Evolutionary conservation across 2,113 vertebrate genomes (phyloP), one percentile per base, ranked within the genome.

Genomic region (Syrrhaptes paradoxus): DNA sequence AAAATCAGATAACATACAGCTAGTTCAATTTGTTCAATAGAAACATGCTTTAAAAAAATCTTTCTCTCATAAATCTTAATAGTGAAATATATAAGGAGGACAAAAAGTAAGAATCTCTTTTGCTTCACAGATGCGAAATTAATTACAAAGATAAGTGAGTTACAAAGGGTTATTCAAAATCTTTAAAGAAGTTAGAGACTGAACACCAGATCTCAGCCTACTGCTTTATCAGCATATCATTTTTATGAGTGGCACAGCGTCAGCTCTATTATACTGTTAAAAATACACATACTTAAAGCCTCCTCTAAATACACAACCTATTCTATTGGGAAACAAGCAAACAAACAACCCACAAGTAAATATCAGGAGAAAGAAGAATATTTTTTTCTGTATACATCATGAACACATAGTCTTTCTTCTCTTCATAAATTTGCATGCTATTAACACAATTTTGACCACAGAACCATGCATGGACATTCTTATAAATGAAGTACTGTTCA

Each of bases 141-240:
- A 95, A 95, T 89, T 97, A 92, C 24, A 86, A 52, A 88, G 76
- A 94, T 90, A 90, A 96, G 70, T 52, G 32, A 81, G 61, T 72
- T 93, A 83, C 41, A n/a, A 90, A 65, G 41, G 24, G n/a, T 88
- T 94, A 92, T 67, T 90, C 48, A 93, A 92, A 93, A 90, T 81
- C 36, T 67, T 77, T 84, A 38, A 52, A 84, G 62, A 82, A 80
- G 15, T 71, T 70, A 58, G 65, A 86, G 41, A 66, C 61, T 59
- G 55, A 96, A 87, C 13, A 73, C 7, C 43, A 76, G 34, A 77
- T 78, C 45, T 83, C 49, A 67, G 48, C 13, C n/a, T 58, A 68
- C 22, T 32, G 31, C 5, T 77, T 87, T 70, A 85, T 80, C 26
- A 74, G 26, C 17, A 11, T 65, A 89, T 65, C 0, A 18, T 73